These are phyloP conservation scores for Cryptoblepharus egeriae DNA, from an alignment of 2,797 vertebrate species.

Conservation along the genomic window DNA sequence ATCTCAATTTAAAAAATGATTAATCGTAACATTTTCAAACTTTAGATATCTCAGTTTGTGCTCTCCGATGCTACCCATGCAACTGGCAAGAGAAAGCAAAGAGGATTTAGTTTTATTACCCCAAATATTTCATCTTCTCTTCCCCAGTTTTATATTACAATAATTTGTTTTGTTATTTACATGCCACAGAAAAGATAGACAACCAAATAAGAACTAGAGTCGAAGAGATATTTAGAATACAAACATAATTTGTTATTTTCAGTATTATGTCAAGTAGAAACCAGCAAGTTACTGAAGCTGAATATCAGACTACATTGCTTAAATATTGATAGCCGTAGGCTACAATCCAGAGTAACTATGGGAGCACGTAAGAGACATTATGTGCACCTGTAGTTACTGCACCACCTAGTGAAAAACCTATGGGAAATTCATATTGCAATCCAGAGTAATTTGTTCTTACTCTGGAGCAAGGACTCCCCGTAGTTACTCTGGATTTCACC, in stretches of 20 bases:
- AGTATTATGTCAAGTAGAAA: slow-evolving; percentile 20
- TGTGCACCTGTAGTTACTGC: too few species aligned
- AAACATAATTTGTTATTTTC: slow-evolving; percentile 17
- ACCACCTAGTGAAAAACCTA: too few species aligned
- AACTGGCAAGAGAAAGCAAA: slow-evolving; percentile 25
- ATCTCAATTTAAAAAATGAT: too few species aligned
- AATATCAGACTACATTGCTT: slow-evolving; percentile 9
- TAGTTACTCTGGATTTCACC: too few species aligned
- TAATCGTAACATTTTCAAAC: slow-evolving; percentile 6
- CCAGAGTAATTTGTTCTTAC: too few species aligned
- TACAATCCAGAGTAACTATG: too few species aligned
- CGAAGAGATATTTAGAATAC: slow-evolving; percentile 17
- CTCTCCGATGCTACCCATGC: slow-evolving; percentile 16
- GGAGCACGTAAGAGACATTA: too few species aligned
- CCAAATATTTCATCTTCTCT: slow-evolving; percentile 21
- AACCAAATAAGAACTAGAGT: slow-evolving; percentile 13
- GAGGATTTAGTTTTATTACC: slow-evolving; percentile 38
- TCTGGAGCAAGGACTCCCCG: too few species aligned
- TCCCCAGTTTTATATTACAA: slow-evolving; percentile 23
- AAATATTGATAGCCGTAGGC: slow-evolving; percentile 7
- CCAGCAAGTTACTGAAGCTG: background rate
- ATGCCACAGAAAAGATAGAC: background rate
- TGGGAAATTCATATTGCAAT: too few species aligned
- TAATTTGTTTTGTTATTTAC: slow-evolving; percentile 27
- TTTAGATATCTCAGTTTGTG: slow-evolving; percentile 17